Evolutionary conservation across 2,113 vertebrate genomes (phyloP), one percentile per base, ranked within the genome.

Genomic region (Gymnogyps californianus): DNA sequence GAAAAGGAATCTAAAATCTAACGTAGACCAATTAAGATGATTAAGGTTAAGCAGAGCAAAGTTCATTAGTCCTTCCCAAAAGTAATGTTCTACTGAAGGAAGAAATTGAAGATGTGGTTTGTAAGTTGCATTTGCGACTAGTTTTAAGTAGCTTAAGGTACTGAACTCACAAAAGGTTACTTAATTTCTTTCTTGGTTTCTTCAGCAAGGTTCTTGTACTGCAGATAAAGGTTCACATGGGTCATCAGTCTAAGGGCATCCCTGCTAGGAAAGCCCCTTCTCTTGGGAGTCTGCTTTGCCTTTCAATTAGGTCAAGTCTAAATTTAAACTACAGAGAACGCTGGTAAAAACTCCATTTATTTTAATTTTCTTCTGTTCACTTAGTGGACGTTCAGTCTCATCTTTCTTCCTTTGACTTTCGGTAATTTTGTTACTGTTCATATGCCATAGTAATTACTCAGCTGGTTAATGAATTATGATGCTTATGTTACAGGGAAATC

Each of bases 321-420:
- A 49, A 44, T 20, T 77, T 25, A 25, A 89, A 26, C 19, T 17
- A 3, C 25, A 59, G 80, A 69, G 51, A 57, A 42, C 20, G 20
- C 4, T 28, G 70, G 44, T 54, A 11, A 87, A 88, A 86, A 8
- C 15, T 32, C 17, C 0, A 0, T 15, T 81, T n/a, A 19, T 67
- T 81, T 76, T 25, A 0, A 67, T 71, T 75, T 69, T 28, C 32
- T 80, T 29, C 17, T 28, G 12, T 62, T 54, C 54, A 32, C 18
- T 44, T 29, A 6, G 16, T 1, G 4, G 24, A 42, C 0, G 0
- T 34, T 74, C 25, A 46, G 25, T 29, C 42, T 93, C 65, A 38
- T 70, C 59, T 52, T 76, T 76, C 40, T 49, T 69, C 54, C 36
- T 80, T 57, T 69, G 80, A 34, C 59, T 78, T 77, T 15, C 58